phyloP scores from a whole-genome alignment of 2,797 vertebrate genomes.

The Gadopsis marmoratus region DNA sequence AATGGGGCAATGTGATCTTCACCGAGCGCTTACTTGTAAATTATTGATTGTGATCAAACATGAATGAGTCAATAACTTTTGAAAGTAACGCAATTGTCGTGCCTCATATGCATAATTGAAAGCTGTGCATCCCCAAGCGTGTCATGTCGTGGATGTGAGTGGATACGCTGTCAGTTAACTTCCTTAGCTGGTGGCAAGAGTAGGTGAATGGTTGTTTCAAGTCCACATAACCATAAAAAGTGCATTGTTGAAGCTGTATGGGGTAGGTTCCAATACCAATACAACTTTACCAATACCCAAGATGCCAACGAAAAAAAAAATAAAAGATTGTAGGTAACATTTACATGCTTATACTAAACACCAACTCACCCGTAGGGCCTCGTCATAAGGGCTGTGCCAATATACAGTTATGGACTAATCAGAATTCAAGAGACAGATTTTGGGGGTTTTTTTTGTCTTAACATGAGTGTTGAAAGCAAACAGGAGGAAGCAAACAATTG shows the following conservation, averaged over 20 bases:
- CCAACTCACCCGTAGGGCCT: neutral
- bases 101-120: constrained; percentile 74
- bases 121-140: constrained; percentile 60
- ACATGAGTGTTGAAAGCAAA: neutral
- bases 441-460: neutral
- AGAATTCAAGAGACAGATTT: neutral
- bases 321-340: neutral
- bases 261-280: neutral
- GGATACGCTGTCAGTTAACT: constrained; percentile 49
- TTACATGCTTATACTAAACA: neutral
- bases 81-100: constrained; percentile 77
- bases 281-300: neutral
- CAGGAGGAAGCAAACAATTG: neutral
- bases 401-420: neutral
- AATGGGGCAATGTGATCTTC: constrained; percentile 89
- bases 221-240: neutral
- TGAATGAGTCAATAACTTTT: constrained; percentile 83
- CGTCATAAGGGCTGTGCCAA: no score
- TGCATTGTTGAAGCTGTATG: neutral
- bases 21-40: constrained; percentile 85
- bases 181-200: constrained; percentile 46
- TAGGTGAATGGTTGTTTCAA: constrained; percentile 20
- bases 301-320: neutral
- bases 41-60: constrained; percentile 86
- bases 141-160: constrained; percentile 47